phyloP scores from a whole-genome alignment of 2,113 vertebrate genomes.

The Syngnathoides biaculeatus region DNA sequence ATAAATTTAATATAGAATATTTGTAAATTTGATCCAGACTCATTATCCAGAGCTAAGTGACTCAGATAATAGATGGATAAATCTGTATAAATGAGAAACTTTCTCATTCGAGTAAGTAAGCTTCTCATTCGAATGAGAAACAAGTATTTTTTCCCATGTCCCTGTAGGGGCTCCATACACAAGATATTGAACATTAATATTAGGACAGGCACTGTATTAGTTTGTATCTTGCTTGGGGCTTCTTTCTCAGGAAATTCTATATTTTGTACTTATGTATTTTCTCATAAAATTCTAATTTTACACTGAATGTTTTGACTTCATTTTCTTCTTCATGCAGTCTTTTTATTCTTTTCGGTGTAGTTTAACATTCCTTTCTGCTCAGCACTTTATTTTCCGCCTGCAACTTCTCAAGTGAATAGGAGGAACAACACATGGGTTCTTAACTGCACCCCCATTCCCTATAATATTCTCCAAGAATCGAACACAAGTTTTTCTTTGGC shows the following conservation, averaged over 20 bases:
- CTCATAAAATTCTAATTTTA: background rate
- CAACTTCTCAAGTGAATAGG: conserved; percentile 8
- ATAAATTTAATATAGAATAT: no score
- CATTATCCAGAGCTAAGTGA: no score
- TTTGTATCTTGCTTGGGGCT: background rate
- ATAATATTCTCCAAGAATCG: conserved; percentile 19
- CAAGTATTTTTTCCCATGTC: no score
- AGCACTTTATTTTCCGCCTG: background rate
- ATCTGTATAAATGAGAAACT: no score
- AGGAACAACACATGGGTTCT: conserved; percentile 27
- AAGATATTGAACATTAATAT: no score
- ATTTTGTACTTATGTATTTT: background rate
- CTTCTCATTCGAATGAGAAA: no score
- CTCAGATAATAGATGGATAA: no score
- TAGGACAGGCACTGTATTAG: background rate
- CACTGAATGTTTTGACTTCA: background rate
- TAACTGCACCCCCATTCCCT: conserved; percentile 28
- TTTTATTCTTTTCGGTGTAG: background rate
- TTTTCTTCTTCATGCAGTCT: background rate
- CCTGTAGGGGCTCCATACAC: no score
- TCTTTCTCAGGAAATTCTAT: background rate
- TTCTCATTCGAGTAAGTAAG: no score
- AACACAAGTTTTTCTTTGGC: conserved; percentile 3
- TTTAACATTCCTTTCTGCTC: background rate
- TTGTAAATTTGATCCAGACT: no score